Base-by-base conservation (phyloP, 2,888 invertebrate species). In the Allolobophora icterica region DNA sequence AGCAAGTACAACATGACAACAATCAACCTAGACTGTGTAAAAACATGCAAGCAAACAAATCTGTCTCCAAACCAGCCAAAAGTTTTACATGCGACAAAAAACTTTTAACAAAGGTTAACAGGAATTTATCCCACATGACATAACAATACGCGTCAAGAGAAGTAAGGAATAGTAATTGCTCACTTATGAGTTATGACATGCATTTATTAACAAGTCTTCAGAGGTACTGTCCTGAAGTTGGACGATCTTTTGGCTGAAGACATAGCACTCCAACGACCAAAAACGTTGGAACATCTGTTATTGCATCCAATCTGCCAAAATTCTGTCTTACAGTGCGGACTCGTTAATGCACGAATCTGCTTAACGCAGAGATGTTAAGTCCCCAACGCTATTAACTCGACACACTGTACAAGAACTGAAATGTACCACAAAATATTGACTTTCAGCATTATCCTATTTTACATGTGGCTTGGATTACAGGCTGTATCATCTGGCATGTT, bases 91-190 rank as follows among this genome's bases (percentile, higher is more conserved):
- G 24, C 52, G 24, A 52, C 52, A 71, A 11, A 71, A 71, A n/a
- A 71, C 19, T 21, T 2, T 52, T 15, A 19, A 52, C 52, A 52
- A 21, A 52, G 1, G 52, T 24, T 21, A 52, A 52, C 52, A 52
- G 19, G 52, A 52, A 52, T 52, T 21, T 5, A 52, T 52, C 21
- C 52, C 52, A 52, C 24, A 24, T 0, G 30, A 71, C 30, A 71
- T 71, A 30, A 30, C 30, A 30, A n/a, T 11, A n/a, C 8, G 11
- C 13, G 30, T 0, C 71, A 71, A 11, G 17, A n/a, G 1, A 71
- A 71, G 30, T n/a, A 71, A 71, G n/a, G 71, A 71, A n/a, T n/a
- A 71, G n/a, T 71, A 71, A 71, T n/a, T 71, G 71, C 71, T 71
- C 71, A n/a, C 71, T 71, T 71, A 71, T n/a, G 71, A n/a, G n/a